Evolutionary conservation across 2,113 vertebrate species (phyloP).

Genomic region (Neomonachus schauinslandi): DNA sequence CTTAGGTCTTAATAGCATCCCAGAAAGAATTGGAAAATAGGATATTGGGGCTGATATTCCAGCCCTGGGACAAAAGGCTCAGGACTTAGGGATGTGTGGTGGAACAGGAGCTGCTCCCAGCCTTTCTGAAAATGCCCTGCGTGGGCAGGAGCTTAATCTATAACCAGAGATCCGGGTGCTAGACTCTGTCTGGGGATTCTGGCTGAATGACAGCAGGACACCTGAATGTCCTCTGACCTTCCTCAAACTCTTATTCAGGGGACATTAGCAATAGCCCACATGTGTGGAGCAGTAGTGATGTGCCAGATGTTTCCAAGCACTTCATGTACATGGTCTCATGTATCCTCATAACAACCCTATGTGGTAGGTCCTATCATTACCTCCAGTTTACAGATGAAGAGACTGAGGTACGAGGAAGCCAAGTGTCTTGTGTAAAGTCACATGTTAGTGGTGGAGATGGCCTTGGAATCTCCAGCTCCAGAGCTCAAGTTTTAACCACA

Average conservation of each 20-base stretch:
- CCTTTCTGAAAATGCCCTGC: not conserved
- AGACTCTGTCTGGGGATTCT: not conserved
- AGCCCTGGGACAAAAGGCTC: not conserved
- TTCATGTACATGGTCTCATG: not conserved
- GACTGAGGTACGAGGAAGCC: not conserved
- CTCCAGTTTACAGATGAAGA: not conserved
- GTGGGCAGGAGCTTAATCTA: too few species aligned
- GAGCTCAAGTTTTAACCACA: not conserved
- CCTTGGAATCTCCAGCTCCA: not conserved
- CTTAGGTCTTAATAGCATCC: not conserved
- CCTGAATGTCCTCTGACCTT: not conserved
- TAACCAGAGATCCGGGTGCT: not conserved
- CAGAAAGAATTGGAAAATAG: not conserved
- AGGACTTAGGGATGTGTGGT: not conserved
- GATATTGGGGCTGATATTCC: not conserved
- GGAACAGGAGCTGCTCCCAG: not conserved
- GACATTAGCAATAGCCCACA: rapidly evolving
- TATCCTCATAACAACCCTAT: not conserved
- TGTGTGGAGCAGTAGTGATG: not conserved
- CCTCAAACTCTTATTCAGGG: not conserved
- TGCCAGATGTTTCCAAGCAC: not conserved
- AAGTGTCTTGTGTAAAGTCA: not conserved
- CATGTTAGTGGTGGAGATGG: not conserved
- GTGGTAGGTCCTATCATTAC: too few species aligned
- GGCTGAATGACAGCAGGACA: not conserved